Evolutionary conservation across 2,888 invertebrate genomes (phyloP), one percentile per base, ranked within the genome.

Genomic region (Vannuccia rotundouncinata): DNA sequence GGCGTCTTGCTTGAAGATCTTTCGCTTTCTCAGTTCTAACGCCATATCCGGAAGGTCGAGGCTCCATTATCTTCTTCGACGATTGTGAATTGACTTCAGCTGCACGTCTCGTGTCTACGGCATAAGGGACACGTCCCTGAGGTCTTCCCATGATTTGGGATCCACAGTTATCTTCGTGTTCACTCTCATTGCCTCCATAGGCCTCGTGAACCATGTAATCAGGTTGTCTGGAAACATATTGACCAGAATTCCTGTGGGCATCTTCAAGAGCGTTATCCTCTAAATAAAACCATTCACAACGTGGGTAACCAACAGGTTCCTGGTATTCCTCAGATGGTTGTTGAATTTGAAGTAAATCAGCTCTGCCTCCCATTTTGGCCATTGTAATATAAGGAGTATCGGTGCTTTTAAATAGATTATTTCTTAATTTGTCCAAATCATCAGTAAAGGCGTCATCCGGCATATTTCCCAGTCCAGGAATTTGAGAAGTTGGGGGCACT

Each of bases 271-370:
- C 84, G 81, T 86, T 87, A 81, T 87, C 86, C 45, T 85, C 86
- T 27, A 85, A 81, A 82, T 87, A 87, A 81, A 84, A 87, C 87
- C 87, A 87, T 5, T 87, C 86, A 81, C 83, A 83, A 27, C 86
- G 81, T 0, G 86, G 86, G 81, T 87, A 87, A 0, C 82, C 80
- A 1, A 82, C 83, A 0, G 85, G 81, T 22, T 84, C 83, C 13
- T 81, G 82, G 28, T 80, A 31, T n/a, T 77, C 66, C 1, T 30
- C 30, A 13, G 29, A 29, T 2, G 79, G 31, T 17, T 25, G 30
- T 27, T 79, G 30, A 22, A 59, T 79, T 28, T 81, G 60, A 29
- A 87, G 83, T 66, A 87, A 82, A 84, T 87, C 86, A 83, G 84
- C 84, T 81, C 86, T 82, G 2, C 87, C 87, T 13, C 87, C 87